Evolutionary conservation across 2,888 invertebrate species (phyloP).

Genomic region (Phengaris alcon): DNA sequence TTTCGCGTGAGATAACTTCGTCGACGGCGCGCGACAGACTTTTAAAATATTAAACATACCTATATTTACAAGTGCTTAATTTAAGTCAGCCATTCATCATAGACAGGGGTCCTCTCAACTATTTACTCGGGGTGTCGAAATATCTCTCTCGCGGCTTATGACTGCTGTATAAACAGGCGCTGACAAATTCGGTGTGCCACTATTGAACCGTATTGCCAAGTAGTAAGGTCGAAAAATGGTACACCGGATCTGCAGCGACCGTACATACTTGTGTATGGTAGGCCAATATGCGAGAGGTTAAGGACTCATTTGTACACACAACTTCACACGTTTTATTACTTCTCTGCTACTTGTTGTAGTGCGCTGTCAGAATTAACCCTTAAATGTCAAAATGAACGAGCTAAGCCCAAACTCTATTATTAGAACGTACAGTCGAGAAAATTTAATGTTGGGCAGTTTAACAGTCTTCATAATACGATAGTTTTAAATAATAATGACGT

Average conservation of each 20-base stretch:
- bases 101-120: background rate
- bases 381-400: background rate
- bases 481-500: no score
- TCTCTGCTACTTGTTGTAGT: background rate
- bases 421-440: no score
- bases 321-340: conserved; percentile 6
- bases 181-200: background rate
- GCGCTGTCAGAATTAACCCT: background rate
- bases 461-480: no score
- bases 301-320: background rate
- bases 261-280: background rate
- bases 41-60: background rate
- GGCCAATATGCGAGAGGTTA: background rate
- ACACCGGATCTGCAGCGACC: no score
- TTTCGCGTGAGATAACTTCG: no score
- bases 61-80: conserved; percentile 5
- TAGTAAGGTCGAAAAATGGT: background rate
- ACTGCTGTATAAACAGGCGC: background rate
- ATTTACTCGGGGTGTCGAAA: conserved; percentile 15
- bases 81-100: background rate
- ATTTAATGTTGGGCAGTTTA: no score
- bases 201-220: background rate
- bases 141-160: conserved; percentile 1
- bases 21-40: no score
- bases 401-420: background rate